Evolutionary conservation across 2,113 vertebrate genomes (phyloP), one percentile per base, ranked within the genome.

Genomic region (Misgurnus anguillicaudatus): DNA sequence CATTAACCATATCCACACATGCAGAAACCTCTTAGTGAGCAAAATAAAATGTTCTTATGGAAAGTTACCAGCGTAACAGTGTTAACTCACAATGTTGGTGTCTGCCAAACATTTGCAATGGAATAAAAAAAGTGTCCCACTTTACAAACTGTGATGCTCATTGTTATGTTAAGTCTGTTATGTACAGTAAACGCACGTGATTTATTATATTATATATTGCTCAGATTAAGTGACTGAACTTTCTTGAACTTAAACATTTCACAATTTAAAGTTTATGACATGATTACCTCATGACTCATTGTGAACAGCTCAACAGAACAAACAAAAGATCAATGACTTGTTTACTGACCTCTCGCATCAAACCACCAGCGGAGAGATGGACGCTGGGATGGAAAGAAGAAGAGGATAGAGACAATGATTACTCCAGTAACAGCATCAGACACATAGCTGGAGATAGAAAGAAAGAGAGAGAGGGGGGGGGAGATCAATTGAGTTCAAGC

Each of bases 311-410:
- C n/a, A 13, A 73, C 6, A 60, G 17, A n/a, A 64, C n/a, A 48
- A 14, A 76, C 45, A 63, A 10, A 64, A 76, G 36, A 48, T 62
- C 72, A 62, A 75, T 36, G 51, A 61, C 17, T 41, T 10, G 55
- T 73, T 31, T 5, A 75, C 89, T 89, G 88, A 99, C 97, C 96
- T 92, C 94, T 92, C 45, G 94, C 81, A 87, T 98, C 94, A 68
- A 95, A 92, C 96, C 97, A 99, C 97, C 97, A 99, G 82, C 84
- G 93, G 65, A 97, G 76, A 64, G 96, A 98, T 0, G 97, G 97
- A 77, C 91, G 96, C 88, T 97, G 92, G 0, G 97, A 98, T 0
- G 97, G 97, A 86, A 98, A 98, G 94, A 99, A 96, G 91, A 98
- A 99, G 47, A 99, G 80, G 61, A 96, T 87, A 55, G 92, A 95